Percentiles rank a stretch among this genome's conserved stretches.
Evolutionary conservation across 1,140 invertebrate species (phyloP).

Genomic region (Cyclargus thomasi): DNA sequence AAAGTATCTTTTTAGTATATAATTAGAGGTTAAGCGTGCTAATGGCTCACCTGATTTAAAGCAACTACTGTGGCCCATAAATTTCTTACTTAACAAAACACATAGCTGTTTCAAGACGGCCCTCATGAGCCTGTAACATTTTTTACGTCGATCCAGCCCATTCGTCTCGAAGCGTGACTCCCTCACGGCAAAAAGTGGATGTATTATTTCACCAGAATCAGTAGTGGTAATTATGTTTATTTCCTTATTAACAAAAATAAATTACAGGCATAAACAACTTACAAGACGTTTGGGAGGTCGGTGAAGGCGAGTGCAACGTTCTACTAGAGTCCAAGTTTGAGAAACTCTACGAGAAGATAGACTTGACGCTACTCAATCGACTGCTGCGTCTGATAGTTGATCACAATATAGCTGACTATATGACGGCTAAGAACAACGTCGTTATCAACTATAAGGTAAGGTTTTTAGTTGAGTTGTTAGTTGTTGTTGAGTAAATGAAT

Average conservation of each 20-base stretch:
- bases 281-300: constrained; percentile 98
- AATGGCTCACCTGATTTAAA: no score
- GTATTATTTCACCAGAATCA: background rate
- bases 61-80: no score
- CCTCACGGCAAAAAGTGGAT: no score
- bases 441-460: constrained; percentile 97
- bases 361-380: constrained; percentile 97
- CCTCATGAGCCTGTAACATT: no score
- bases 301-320: constrained; percentile 98
- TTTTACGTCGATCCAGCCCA: no score
- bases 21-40: no score
- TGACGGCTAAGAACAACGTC: constrained; percentile 99
- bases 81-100: no score
- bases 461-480: no score
- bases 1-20: no score
- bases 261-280: constrained; percentile 92
- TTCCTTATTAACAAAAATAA: background rate
- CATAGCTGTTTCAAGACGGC: no score
- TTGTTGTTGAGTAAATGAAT: no score
- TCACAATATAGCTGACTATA: constrained; percentile 99
- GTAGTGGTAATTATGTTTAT: background rate
- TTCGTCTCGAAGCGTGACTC: no score
- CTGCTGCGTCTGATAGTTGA: constrained; percentile 97
- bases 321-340: constrained; percentile 98
- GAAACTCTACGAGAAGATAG: constrained; percentile 99